Base-by-base conservation (phyloP, 2,113 vertebrate genomes). In the Potamarius usumacintae region DNA sequence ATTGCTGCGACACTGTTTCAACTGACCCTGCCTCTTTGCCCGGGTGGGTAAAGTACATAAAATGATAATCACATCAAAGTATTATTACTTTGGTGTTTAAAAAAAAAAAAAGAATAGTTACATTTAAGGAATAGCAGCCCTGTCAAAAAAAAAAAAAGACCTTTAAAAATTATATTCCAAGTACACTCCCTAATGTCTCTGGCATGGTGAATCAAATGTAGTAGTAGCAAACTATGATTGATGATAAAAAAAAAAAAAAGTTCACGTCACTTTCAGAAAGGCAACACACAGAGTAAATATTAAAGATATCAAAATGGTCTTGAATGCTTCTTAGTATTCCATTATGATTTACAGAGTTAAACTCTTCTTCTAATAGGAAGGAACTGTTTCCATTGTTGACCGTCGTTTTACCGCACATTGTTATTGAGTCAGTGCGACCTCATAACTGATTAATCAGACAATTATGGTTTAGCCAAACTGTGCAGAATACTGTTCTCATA, bases 371-470 rank as follows among this genome's bases (percentile, higher is more conserved):
- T 85, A 50, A 30, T 14, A 15, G 34, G 17, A 60, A 71, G 58
- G 42, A 57, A 34, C 22, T 65, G 60, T 81, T 80, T 81, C 12
- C 20, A 25, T 12, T 78, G 58, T 74, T 77, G 60, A 52, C 18
- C 6, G 27, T 67, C 42, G 0, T 63, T 87, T 72, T 74, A 87
- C 15, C 77, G n/a, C 55, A 34, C 27, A 17, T 80, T 76, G 14
- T 63, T 42, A 50, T 17, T 82, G 65, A 83, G 14, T 52, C 69
- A 83, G 72, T 15, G 15, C 78, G 74, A 22, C 10, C 12, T 83
- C 27, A 83, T 63, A 88, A 83, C 6, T 14, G 79, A 57, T 58
- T 84, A 69, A 88, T 72, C 83, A 62, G 53, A 74, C 78, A 82
- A 82, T 69, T n/a, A 53, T 60, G 34, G 60, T 83, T 71, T 63